These are phyloP conservation scores for Ophion costatus DNA, from an alignment of 2,888 invertebrate genomes.

Conservation along the genomic window DNA sequence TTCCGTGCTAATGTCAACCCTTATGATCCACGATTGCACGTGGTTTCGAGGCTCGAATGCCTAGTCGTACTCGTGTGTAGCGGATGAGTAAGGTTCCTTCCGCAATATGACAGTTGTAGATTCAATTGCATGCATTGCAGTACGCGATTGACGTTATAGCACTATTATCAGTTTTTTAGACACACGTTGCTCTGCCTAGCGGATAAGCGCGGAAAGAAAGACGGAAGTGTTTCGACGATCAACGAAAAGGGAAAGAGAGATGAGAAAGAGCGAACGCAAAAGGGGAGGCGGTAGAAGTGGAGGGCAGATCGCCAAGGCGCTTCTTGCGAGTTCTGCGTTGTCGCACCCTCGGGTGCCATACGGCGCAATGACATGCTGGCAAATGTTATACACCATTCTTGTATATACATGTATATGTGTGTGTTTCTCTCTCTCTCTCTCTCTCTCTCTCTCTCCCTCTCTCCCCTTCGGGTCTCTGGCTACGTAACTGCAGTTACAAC, in stretches of 20 bases:
- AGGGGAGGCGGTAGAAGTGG: constrained; percentile 46
- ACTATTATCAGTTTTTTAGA: neutral
- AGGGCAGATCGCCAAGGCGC: constrained; percentile 69
- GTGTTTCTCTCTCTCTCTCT: constrained; percentile 48
- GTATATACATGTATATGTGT: constrained; percentile 64
- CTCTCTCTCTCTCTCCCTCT: constrained; percentile 55
- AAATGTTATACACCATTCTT: constrained; percentile 67
- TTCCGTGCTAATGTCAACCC: neutral
- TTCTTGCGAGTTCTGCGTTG: constrained; percentile 66
- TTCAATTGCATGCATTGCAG: neutral
- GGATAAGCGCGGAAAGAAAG: constrained; percentile 31
- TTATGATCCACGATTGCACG: neutral
- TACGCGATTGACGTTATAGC: no score
- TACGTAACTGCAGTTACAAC: constrained; percentile 62
- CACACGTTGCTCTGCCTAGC: constrained; percentile 18
- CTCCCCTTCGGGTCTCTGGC: constrained; percentile 42
- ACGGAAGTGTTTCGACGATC: constrained; percentile 27
- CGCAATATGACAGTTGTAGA: no score
- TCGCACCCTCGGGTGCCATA: constrained; percentile 73
- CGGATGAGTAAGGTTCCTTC: neutral
- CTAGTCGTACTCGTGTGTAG: neutral
- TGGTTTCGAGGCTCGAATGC: neutral
- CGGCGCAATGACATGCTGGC: constrained; percentile 78
- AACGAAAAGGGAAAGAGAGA: constrained; percentile 40
- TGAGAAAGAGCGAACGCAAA: constrained; percentile 45